phyloP scores from a whole-genome alignment of 1,140 invertebrate species.

The Cotesia vestalis region DNA sequence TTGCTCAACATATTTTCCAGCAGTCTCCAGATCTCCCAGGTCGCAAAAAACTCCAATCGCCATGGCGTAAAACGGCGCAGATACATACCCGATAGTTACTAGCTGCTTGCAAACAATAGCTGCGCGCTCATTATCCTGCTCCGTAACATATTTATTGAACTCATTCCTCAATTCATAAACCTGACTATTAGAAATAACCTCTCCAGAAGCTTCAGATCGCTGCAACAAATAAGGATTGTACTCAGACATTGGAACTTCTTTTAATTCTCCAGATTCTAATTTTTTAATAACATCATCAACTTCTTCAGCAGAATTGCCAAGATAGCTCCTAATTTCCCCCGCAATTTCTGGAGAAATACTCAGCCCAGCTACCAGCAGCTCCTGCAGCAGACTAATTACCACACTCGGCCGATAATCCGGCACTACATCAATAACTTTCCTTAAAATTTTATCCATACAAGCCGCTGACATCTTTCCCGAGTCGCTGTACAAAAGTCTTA shows the following conservation, averaged over 20 bases:
- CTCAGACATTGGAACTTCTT: constrained; percentile 52
- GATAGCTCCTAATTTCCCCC: constrained; percentile 69
- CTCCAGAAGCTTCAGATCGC: no score
- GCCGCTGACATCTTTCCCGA: background rate
- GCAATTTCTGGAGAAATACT: constrained; percentile 70
- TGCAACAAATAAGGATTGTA: no score
- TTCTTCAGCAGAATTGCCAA: constrained; percentile 68
- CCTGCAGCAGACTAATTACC: constrained; percentile 58
- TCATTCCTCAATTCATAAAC: no score
- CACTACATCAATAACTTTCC: background rate
- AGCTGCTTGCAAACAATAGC: constrained; percentile 56
- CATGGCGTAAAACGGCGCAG: constrained; percentile 41
- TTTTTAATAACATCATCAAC: constrained; percentile 67
- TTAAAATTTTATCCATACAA: constrained; percentile 21
- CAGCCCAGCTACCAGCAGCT: constrained; percentile 70
- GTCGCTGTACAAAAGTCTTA: constrained; percentile 56
- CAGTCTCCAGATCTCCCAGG: constrained; percentile 62
- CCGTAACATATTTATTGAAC: background rate
- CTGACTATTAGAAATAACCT: no score
- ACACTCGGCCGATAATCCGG: constrained; percentile 34
- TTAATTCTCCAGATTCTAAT: constrained; percentile 72
- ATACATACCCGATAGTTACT: constrained; percentile 67
- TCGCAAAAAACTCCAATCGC: constrained; percentile 56
- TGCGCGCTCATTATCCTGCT: background rate
- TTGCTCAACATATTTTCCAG: constrained; percentile 66